Percentiles rank a stretch among this genome's conserved stretches.
These are phyloP conservation scores for Siniperca knerii DNA, from an alignment of 2,113 vertebrate genomes.

Conservation along the genomic window DNA sequence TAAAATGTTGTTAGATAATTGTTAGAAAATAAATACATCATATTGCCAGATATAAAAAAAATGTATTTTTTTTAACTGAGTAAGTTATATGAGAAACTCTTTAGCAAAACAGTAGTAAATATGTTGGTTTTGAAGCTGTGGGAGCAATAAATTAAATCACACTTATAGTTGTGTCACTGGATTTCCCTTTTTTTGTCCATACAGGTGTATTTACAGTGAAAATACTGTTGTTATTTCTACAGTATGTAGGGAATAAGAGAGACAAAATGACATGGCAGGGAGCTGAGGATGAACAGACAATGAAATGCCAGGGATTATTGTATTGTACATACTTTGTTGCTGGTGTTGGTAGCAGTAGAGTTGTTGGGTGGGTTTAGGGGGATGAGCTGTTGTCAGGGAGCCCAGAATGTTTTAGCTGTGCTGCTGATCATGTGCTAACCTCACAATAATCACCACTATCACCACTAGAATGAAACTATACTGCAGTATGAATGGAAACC, in stretches of 20 bases:
- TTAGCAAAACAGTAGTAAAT: conserved; percentile 66
- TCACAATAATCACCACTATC: neutral
- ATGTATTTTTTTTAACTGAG: conserved; percentile 68
- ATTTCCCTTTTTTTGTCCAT: neutral
- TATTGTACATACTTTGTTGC: neutral
- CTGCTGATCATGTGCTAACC: neutral
- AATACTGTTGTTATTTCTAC: neutral
- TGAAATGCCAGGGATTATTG: neutral
- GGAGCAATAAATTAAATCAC: conserved; percentile 77
- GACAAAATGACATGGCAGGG: neutral
- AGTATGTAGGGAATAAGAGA: neutral
- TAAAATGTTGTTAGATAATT: conserved; percentile 51
- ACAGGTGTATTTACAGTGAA: neutral
- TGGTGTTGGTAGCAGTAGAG: neutral
- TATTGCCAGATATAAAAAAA: conserved; percentile 63
- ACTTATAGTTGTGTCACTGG: conserved; percentile 21
- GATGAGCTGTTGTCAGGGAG: neutral
- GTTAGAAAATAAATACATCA: conserved; percentile 55
- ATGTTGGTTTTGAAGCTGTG: conserved; percentile 76
- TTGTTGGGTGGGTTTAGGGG: neutral
- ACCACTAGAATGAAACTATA: neutral
- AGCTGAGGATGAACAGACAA: neutral
- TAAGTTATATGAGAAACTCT: conserved; percentile 67
- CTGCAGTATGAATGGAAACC: neutral
- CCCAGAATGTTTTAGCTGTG: neutral